Evolutionary conservation across 1,140 invertebrate species (phyloP).

Genomic region (Mycetomoellerius zeteki): DNA sequence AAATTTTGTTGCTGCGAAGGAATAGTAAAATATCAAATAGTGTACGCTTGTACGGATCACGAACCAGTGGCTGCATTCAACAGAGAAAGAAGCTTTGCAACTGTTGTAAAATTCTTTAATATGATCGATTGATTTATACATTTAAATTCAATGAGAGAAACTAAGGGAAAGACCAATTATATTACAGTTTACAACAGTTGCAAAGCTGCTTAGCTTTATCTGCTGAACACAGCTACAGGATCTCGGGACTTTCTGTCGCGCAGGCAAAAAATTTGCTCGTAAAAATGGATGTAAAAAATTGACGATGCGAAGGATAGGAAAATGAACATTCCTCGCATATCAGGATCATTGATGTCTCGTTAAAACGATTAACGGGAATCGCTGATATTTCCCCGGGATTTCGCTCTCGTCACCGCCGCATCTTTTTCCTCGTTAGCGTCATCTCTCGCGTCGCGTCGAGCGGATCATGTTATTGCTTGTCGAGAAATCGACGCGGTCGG

Average conservation of each 20-base stretch:
- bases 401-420: neutral
- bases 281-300: neutral
- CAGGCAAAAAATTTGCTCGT: neutral
- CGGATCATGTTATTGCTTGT: constrained; percentile 44
- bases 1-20: neutral
- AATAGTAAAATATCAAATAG: neutral
- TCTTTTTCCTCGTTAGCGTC: constrained; percentile 45
- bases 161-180: too few species aligned
- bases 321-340: neutral
- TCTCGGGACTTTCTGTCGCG: neutral
- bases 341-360: constrained; percentile 10
- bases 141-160: too few species aligned
- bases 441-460: constrained; percentile 11
- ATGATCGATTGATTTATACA: too few species aligned
- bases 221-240: too few species aligned
- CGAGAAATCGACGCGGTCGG: constrained; percentile 49
- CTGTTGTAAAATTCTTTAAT: too few species aligned
- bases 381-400: neutral
- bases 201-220: too few species aligned
- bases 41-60: too few species aligned
- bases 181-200: too few species aligned
- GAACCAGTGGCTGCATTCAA: neutral
- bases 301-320: neutral
- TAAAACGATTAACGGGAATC: neutral
- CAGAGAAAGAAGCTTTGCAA: too few species aligned